Evolutionary conservation across 2,113 vertebrate species (phyloP), one percentile per base, ranked within the genome.

Genomic region (Anseranas semipalmata): DNA sequence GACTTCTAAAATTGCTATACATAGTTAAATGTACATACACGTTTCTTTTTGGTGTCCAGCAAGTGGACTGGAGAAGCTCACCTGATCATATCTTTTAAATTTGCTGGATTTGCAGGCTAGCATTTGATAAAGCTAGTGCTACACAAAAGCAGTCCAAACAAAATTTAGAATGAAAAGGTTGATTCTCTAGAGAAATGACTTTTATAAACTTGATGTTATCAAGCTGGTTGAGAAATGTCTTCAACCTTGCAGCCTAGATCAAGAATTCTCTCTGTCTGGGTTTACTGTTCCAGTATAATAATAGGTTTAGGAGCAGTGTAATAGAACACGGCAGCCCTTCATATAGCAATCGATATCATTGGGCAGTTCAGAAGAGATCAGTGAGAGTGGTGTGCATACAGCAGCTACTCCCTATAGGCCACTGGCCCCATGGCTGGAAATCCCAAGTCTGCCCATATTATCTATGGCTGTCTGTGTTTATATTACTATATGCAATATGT

Each of bases 401-500:
- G 53, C 45, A 71, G 17, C 55, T 58, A 37, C 37, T 73, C 28
- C 65, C 59, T 35, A 15, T 21, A 52, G 17, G 35, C 46, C 56
- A 48, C 62, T 81, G 87, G 32, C 4, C 6, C 6, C 16, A 7
- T 67, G 66, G 16, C 77, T 91, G 81, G 37, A 85, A 93, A 82
- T 85, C 37, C 63, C 50, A 46, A 17, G 6, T 46, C 43, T 89
- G 46, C 55, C 33, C 39, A 8, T 78, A 30, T 27, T 45, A 12
- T 21, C n/a, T 77, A n/a, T 14, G 70, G 25, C 24, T 33, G 45
- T 0, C 0, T n/a, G 16, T 0, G 0, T 67, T 70, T 91, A 24
- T 77, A 15, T 89, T 75, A 33, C n/a, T 60, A 0, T 59, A 37
- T 76, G 22, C 66, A 68, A 60, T 73, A 48, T 2, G 0, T 43